phyloP scores from a whole-genome alignment of 2,888 invertebrate genomes.

The Xylota segnis region DNA sequence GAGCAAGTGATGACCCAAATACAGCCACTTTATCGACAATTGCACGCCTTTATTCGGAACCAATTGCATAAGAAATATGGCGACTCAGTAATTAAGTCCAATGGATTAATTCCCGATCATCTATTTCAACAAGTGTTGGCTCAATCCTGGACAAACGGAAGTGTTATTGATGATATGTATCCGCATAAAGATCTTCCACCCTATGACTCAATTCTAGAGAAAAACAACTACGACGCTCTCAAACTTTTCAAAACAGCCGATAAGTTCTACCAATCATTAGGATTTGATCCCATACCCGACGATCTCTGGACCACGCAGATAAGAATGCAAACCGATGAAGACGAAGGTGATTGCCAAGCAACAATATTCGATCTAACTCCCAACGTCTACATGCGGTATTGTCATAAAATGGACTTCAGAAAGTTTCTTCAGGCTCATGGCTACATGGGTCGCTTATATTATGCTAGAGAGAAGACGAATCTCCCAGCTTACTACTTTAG shows the following conservation, averaged over 20 bases:
- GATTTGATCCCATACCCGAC: conserved; percentile 28
- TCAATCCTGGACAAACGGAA: conserved; percentile 25
- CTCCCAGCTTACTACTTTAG: conserved; percentile 81
- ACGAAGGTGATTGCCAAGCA: conserved; percentile 19
- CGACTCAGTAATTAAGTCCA: neutral
- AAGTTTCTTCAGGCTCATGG: conserved; percentile 82
- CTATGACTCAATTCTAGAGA: conserved; percentile 9
- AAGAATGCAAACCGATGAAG: neutral
- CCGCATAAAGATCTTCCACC: conserved; percentile 12
- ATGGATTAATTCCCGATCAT: conserved; percentile 51
- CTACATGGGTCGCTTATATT: conserved; percentile 80
- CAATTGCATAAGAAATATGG: conserved; percentile 84
- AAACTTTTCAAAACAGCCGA: conserved; percentile 30
- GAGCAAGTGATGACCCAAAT: conserved; percentile 88
- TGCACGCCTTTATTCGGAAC: conserved; percentile 91
- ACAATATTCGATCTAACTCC: neutral
- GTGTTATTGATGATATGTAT: conserved; percentile 11
- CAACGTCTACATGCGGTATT: conserved; percentile 80
- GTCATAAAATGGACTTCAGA: conserved; percentile 81
- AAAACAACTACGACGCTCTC: conserved; percentile 4
- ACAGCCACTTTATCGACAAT: conserved; percentile 90
- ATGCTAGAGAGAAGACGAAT: conserved; percentile 80
- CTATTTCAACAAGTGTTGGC: conserved; percentile 36
- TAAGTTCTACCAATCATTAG: conserved; percentile 47
- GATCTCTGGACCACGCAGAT: conserved; percentile 7